Evolutionary conservation across 2,888 invertebrate species (phyloP).

Genomic region (Ectemnius cavifrons): DNA sequence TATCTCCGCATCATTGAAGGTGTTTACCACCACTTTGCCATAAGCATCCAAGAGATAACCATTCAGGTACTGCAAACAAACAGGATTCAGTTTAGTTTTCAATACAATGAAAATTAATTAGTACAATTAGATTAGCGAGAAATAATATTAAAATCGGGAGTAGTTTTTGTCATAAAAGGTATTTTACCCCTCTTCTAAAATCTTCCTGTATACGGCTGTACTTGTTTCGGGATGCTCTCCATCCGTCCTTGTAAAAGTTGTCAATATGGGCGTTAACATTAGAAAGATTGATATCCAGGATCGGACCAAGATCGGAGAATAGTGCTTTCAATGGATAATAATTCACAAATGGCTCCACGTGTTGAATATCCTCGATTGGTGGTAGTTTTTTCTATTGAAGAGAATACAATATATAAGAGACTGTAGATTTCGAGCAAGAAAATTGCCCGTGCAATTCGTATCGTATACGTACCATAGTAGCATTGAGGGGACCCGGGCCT

Average conservation of each 20-base stretch:
- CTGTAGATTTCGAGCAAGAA: too few species aligned
- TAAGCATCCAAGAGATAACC: constrained; percentile 25
- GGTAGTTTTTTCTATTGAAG: neutral
- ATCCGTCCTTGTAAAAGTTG: constrained; percentile 39
- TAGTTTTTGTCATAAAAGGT: too few species aligned
- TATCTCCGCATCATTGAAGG: constrained; percentile 13
- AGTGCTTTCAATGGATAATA: constrained; percentile 34
- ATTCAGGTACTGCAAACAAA: constrained; percentile 35
- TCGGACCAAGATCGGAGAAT: constrained; percentile 30
- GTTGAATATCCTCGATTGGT: neutral
- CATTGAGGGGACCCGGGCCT: neutral
- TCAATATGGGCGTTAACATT: constrained; percentile 30
- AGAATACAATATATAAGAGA: too few species aligned
- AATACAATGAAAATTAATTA: neutral
- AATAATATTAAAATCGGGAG: neutral
- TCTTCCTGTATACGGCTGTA: constrained; percentile 32
- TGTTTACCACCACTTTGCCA: constrained; percentile 16
- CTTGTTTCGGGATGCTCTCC: constrained; percentile 29
- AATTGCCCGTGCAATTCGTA: neutral
- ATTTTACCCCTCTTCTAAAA: constrained; percentile 33
- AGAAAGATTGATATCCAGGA: constrained; percentile 38
- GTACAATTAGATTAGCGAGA: neutral
- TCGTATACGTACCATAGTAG: neutral
- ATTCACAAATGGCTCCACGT: constrained; percentile 24
- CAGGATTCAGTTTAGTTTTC: neutral